phyloP scores from a whole-genome alignment of 2,888 invertebrate genomes.

The Acanthococcus lagerstroemiae region DNA sequence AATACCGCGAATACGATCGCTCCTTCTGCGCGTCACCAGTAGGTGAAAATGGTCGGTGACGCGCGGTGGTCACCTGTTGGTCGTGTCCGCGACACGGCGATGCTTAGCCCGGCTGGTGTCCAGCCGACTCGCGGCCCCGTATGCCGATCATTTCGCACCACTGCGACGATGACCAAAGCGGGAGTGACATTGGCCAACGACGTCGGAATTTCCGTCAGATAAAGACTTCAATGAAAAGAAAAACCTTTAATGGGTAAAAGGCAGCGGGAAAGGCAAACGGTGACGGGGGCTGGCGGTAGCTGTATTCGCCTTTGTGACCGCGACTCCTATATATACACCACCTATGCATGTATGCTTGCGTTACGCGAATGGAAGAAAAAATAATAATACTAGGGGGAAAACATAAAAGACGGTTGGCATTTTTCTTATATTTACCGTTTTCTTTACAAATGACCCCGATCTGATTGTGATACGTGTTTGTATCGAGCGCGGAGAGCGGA shows the following conservation, averaged over 20 bases:
- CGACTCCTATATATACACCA: background rate
- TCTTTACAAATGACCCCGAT: conserved; percentile 22
- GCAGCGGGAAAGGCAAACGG: background rate
- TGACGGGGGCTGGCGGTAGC: background rate
- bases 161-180: no score
- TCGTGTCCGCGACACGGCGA: no score
- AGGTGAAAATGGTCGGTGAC: no score
- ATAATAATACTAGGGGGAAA: background rate
- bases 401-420: conserved; percentile 14
- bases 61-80: background rate
- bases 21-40: no score
- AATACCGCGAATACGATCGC: no score
- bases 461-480: conserved; percentile 14
- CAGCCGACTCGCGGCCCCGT: no score
- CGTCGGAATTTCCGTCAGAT: no score
- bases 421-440: conserved; percentile 15
- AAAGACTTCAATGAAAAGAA: background rate
- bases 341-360: no score
- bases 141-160: no score
- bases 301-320: background rate
- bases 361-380: background rate
- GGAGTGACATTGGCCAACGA: no score
- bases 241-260: background rate
- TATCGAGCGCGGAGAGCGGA: no score
- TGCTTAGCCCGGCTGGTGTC: no score